Evolutionary conservation across 2,888 invertebrate species (phyloP), one percentile per base, ranked within the genome.

Genomic region (Hecatera dysodea): DNA sequence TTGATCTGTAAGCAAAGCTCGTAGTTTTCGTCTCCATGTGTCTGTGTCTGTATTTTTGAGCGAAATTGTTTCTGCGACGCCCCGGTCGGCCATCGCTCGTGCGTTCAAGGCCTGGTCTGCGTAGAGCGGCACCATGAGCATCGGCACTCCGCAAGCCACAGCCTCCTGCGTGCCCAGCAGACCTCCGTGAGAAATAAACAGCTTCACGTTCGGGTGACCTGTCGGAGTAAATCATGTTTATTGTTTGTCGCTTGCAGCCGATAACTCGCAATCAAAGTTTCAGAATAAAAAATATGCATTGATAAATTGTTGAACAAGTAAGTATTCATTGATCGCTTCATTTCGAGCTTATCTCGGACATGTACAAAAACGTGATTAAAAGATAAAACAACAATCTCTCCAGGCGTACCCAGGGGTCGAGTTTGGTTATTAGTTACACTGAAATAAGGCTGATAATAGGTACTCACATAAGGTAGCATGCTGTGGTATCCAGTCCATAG

Each of bases 151-250:
- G 80, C 96, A 96, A 39, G 96, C 96, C 29, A 96, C 96, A 0
- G 97, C 96, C 86, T 97, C 97, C 86, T 97, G 97, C 0, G 96
- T 96, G 55, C 97, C 96, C 70, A 97, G 94, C 52, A 97, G 91
- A 8, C 97, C 97, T 8, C 97, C 97, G 89, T 97, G 97, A 0
- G 97, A 96, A 87, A 97, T 96, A 86, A 97, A 97, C 67, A 96
- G 86, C 80, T 93, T 95, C 1, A 96, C 94, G 77, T 96, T 96
- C 3, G 94, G 95, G 80, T 97, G 96, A 88, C 96, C 96, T 96
- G 89, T 59, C 77, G 33, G 19, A 56, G 79, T 64, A 65, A 67
- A 29, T 52, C 55, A 55, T 46, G 24, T 39, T 73, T 62, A 78
- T 73, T 62, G 50, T 67, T 76, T 64, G 36, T 36, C 36, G 42